Evolutionary conservation across 1,140 invertebrate genomes (phyloP).

Genomic region (Muscidifurax raptorellus): DNA sequence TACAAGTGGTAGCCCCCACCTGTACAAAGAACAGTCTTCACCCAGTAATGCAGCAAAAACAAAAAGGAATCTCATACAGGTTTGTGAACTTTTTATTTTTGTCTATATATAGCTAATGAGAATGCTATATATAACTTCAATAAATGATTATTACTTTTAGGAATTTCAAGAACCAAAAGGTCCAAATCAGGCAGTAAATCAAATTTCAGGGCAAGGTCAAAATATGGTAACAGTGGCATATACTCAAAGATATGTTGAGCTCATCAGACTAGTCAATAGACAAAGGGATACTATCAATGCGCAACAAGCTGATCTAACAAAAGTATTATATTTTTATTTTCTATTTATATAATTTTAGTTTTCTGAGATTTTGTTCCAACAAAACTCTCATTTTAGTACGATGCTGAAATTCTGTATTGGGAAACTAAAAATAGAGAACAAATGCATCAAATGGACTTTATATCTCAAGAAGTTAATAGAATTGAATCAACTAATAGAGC

Average conservation of each 20-base stretch:
- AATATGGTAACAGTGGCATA: conserved; percentile 75
- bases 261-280: conserved; percentile 90
- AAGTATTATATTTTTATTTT: conserved; percentile 75
- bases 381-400: conserved; percentile 78
- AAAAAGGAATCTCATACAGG: conserved; percentile 76
- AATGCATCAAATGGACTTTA: conserved; percentile 87
- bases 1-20: conserved; percentile 62
- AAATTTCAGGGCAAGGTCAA: conserved; percentile 68
- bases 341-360: neutral
- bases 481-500: conserved; percentile 85
- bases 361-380: conserved; percentile 39
- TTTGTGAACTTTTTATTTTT: conserved; percentile 50
- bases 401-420: conserved; percentile 92
- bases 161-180: conserved; percentile 73
- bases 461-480: conserved; percentile 87
- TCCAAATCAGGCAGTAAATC: conserved; percentile 64
- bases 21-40: conserved; percentile 69
- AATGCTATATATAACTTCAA: neutral
- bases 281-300: conserved; percentile 91
- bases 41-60: conserved; percentile 70
- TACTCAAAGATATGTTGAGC: conserved; percentile 79
- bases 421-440: conserved; percentile 91
- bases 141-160: conserved; percentile 56
- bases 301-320: conserved; percentile 92
- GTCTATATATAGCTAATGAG: neutral